Base-by-base conservation (phyloP, 2,113 vertebrate genomes). In the Chaetodon trifascialis region DNA sequence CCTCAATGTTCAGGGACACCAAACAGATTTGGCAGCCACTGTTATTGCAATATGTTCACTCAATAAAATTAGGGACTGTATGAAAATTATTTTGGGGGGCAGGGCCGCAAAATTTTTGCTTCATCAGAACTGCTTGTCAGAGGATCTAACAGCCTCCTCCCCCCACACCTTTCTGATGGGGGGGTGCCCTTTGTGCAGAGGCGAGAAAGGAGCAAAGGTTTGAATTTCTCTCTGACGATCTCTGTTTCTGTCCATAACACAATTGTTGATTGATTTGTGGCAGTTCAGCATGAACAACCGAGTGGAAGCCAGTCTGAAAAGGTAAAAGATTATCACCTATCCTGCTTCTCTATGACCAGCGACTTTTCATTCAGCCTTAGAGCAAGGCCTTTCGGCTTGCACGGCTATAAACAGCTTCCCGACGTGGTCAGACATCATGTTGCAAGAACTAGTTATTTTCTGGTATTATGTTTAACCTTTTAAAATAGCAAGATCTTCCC, bases 61-160 rank as follows among this genome's bases (percentile, higher is more conserved):
- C 46, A 76, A 67, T 54, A 60, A 82, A 78, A 84, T 75, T 69
- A 65, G 44, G 55, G 49, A 67, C 30, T n/a, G n/a, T 40, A 49
- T 16, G 21, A 46, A 74, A 68, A 62, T 42, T 30, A 73, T 60
- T 47, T 5, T 36, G 54, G 38, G 46, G n/a, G 5, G 23, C 21
- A 62, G 56, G n/a, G 16, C 44, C 0, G 23, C 65, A 11, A 21
- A 30, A 8, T 60, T 23, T 23, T 3, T 25, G 36, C 9, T 76
- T 30, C 4, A 30, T 55, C 38, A 40, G n/a, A 65, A 4, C 30
- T 30, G 30, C 30, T 3, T 30, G 30, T 30, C 30, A 30, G 1
- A 30, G 30, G 30, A 3, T 3, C 30, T n/a, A n/a, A n/a, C n/a
- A n/a, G n/a, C n/a, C n/a, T n/a, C n/a, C n/a, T n/a, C n/a, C n/a